Conservation (phyloP, 2,888 invertebrate species). For the Uropetala carovei region DNA sequence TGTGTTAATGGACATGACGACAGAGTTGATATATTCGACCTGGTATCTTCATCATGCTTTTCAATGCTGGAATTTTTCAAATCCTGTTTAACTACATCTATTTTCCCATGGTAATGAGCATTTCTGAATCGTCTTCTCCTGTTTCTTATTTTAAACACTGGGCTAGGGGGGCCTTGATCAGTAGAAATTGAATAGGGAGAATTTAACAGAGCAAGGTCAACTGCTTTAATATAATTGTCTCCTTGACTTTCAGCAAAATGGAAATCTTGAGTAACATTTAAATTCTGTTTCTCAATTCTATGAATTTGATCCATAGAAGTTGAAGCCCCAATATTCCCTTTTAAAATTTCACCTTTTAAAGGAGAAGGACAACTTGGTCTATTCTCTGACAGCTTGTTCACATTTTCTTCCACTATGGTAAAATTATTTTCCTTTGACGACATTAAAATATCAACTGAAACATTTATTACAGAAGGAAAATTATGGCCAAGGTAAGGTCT, state of each 20-base stretch:
- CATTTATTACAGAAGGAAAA: not conserved
- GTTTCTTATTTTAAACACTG: not conserved
- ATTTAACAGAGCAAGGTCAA: not conserved
- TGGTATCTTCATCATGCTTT: not conserved
- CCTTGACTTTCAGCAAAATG: constrained; percentile 51
- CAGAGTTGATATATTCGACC: not conserved
- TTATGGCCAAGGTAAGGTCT: constrained; percentile 70
- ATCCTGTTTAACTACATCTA: not conserved
- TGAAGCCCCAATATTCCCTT: not conserved
- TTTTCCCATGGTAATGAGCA: not conserved
- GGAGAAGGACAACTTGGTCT: not conserved
- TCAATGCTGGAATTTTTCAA: not conserved
- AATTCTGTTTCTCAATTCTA: not conserved
- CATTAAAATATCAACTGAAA: not conserved
- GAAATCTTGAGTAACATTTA: not conserved
- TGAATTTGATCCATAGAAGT: not conserved
- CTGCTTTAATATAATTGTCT: constrained; percentile 56
- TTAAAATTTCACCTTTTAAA: not conserved
- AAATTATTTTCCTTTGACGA: no score
- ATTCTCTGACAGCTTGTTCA: not conserved
- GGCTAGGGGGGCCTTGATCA: constrained; percentile 31
- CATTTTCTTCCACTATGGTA: not conserved
- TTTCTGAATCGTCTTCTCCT: not conserved
- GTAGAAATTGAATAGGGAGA: not conserved
- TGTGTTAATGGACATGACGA: not conserved